A percentile compares a stretch with the other conserved stretches of the same genome.
These are phyloP conservation scores for Eurytoma adleriae DNA, from an alignment of 2,888 invertebrate species.

Conservation along the genomic window DNA sequence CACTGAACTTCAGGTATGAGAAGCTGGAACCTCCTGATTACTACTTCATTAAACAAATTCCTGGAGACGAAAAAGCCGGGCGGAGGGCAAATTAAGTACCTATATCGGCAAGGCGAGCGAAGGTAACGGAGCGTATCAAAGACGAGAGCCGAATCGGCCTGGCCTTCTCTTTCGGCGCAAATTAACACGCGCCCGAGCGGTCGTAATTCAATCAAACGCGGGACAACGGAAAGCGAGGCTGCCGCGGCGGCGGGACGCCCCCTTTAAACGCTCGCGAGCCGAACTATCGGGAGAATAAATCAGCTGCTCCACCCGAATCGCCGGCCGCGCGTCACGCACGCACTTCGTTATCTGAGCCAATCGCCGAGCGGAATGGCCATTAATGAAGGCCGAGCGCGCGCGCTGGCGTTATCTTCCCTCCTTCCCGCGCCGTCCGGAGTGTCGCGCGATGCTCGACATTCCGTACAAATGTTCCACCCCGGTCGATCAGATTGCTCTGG, in stretches of 20 bases:
- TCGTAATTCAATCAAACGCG: conserved; percentile 40
- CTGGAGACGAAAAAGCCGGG: too few relatives aligned
- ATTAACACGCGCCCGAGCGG: conserved; percentile 33
- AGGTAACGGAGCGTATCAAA: too few relatives aligned
- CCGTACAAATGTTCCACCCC: conserved; percentile 68
- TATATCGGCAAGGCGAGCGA: too few relatives aligned
- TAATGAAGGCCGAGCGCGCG: conserved; percentile 48
- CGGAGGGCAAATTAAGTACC: too few relatives aligned
- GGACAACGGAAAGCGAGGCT: too few relatives aligned
- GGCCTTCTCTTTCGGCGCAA: conserved; percentile 1
- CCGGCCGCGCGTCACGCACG: conserved; percentile 1
- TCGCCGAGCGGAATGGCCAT: conserved; percentile 59
- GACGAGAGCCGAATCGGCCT: neutral
- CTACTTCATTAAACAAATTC: too few relatives aligned
- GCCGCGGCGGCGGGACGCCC: neutral
- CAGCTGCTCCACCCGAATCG: conserved; percentile 47
- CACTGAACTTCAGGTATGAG: too few relatives aligned
- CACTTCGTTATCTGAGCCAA: conserved; percentile 65
- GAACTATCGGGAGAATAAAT: conserved; percentile 34
- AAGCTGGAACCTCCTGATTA: too few relatives aligned
- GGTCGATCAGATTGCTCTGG: conserved; percentile 64
- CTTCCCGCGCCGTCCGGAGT: conserved; percentile 59
- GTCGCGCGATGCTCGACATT: conserved; percentile 69
- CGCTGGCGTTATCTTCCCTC: conserved; percentile 1
- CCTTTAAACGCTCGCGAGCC: conserved; percentile 15